Conservation (phyloP, 2,888 invertebrate species). For the Dynastes grantii region DNA sequence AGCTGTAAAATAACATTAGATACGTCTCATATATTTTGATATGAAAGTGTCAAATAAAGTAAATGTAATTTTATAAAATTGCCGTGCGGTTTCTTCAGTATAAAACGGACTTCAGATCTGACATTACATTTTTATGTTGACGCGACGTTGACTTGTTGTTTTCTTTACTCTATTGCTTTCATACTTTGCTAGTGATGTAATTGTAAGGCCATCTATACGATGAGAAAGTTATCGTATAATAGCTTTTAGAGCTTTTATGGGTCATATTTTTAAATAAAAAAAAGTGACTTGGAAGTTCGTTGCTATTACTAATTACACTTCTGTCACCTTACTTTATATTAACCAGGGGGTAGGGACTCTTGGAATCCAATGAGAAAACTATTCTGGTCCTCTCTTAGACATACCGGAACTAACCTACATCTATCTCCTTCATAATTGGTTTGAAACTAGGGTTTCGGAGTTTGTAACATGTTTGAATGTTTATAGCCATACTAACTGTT, state of each 20-base stretch:
- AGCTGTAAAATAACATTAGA: conserved; percentile 46
- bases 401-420: no score
- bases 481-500: no score
- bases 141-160: conserved; percentile 14
- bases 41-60: conserved; percentile 48
- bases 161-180: background rate
- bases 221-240: no score
- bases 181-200: background rate
- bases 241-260: no score
- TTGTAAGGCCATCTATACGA: background rate
- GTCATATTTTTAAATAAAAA: background rate
- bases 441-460: no score
- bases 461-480: no score
- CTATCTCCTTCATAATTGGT: no score
- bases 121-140: conserved; percentile 21
- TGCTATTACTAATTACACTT: no score
- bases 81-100: conserved; percentile 31
- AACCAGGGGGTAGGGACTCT: no score
- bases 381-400: no score
- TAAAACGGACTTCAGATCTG: conserved; percentile 23
- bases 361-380: no score
- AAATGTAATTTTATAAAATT: conserved; percentile 47
- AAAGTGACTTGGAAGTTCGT: background rate
- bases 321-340: no score
- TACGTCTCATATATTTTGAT: conserved; percentile 46